Evolutionary conservation across 2,888 invertebrate species (phyloP).

Genomic region (Ashinkailepas kermadecensis): DNA sequence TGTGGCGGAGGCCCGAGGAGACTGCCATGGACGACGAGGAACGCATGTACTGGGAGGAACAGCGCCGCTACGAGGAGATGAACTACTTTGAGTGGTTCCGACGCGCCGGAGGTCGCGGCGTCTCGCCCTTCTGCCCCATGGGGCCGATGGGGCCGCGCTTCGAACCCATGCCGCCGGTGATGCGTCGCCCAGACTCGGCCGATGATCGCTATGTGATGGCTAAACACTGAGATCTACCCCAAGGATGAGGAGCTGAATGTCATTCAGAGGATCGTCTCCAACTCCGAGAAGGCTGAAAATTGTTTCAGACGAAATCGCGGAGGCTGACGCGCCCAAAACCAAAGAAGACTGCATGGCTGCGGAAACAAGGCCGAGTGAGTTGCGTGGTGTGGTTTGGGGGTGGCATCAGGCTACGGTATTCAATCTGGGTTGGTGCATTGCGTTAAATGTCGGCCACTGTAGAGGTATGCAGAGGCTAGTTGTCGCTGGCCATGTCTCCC

Average conservation of each 20-base stretch:
- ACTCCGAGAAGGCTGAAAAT: conserved; percentile 92
- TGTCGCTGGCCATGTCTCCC: too few relatives aligned
- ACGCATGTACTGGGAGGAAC: conserved; percentile 79
- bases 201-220: conserved; percentile 93
- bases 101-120: conserved; percentile 34
- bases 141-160: conserved; percentile 42
- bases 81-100: conserved; percentile 66
- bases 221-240: conserved; percentile 90
- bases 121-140: conserved; percentile 46
- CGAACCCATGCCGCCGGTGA: conserved; percentile 42
- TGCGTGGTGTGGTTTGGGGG: too few relatives aligned
- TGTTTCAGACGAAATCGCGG: conserved; percentile 81
- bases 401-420: too few relatives aligned
- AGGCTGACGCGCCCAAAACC: conserved; percentile 43
- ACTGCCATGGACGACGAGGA: conserved; percentile 65
- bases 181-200: conserved; percentile 78
- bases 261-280: conserved; percentile 84
- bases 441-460: too few relatives aligned
- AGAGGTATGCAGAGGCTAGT: too few relatives aligned
- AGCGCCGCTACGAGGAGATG: conserved; percentile 60
- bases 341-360: conserved; percentile 45
- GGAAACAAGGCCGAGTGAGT: too few relatives aligned
- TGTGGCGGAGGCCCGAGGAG: conserved; percentile 51
- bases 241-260: conserved; percentile 51
- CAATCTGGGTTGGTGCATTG: too few relatives aligned